These are phyloP conservation scores for Parapsyche elsis DNA, from an alignment of 1,140 invertebrate species.

Conservation along the genomic window DNA sequence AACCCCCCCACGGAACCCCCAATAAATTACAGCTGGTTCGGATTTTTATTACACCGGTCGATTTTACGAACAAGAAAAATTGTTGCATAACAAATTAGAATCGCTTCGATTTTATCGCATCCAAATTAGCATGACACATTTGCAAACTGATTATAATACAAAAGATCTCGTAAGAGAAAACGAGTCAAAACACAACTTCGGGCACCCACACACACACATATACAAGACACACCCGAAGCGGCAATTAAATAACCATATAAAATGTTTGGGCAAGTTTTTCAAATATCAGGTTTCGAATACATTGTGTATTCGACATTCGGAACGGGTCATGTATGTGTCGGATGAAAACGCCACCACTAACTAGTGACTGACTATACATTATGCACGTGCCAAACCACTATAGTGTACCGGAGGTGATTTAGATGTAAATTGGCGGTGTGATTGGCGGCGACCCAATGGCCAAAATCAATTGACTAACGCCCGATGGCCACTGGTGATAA, in stretches of 20 bases:
- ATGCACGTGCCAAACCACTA: not conserved
- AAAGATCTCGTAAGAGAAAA: not conserved
- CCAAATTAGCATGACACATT: not conserved
- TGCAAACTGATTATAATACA: not conserved
- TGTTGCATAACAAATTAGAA: not conserved
- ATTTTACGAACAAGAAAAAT: not conserved
- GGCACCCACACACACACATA: not conserved
- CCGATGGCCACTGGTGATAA: slow-evolving; percentile 3
- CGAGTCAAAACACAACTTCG: not conserved
- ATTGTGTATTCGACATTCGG: not conserved
- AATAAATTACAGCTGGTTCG: no score
- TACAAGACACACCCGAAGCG: not conserved
- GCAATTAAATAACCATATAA: not conserved
- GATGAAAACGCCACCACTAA: not conserved
- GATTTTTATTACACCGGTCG: no score
- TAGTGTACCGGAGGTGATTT: slow-evolving; percentile 31
- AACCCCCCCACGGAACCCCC: no score
- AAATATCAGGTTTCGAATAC: slow-evolving; percentile 7
- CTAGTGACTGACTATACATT: not conserved
- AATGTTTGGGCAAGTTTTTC: not conserved
- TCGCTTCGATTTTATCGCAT: not conserved
- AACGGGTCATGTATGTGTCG: not conserved
- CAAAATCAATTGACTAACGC: slow-evolving; percentile 41
- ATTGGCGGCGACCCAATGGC: slow-evolving; percentile 42
- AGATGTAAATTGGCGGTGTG: slow-evolving; percentile 46